Evolutionary conservation across 2,888 invertebrate species (phyloP), one percentile per base, ranked within the genome.

Genomic region (Clistopyga incitator): DNA sequence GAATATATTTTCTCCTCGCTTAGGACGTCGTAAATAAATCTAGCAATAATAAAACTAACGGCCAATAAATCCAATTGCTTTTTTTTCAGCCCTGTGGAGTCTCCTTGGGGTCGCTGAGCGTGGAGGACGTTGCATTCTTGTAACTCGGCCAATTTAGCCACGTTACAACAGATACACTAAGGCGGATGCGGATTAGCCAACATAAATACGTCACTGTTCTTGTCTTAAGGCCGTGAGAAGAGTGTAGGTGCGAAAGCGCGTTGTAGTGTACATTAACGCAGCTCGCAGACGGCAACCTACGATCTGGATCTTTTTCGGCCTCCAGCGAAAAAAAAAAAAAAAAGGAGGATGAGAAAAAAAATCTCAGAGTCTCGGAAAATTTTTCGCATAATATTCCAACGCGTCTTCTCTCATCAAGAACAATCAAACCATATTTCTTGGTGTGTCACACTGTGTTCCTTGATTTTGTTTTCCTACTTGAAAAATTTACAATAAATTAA

Each of bases 101-200:
- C 3, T 6, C 18, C 18, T 50, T 6, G 18, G 50, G 50, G 50
- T 50, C 50, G 50, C 18, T 18, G 50, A 50, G 50, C 50, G n/a
- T 18, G 50, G 50, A 50, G 50, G 50, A 50, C 50, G 47, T n/a
- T 47, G 47, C 47, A 47, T 47, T n/a, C 18, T 50, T 18, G 50
- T 50, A 50, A 50, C 50, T 4, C 6, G 50, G 50, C 50, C 50
- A 18, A 50, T 50, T 50, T 50, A 8, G 50, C 50, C 50, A 18
- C 50, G 18, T 18, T 50, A 50, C 50, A 74, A 13, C 20, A n/a
- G 42, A 54, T 34, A 77, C 68, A 50, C 42, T 56, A 81, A 81
- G 85, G 82, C 84, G 84, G 84, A 84, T 84, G 64, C 81, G 75
- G 78, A 81, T 84, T 81, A 71, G 84, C 81, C 78, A 81, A 86